These are phyloP conservation scores for Tragelaphus oryx DNA, from an alignment of 2,797 vertebrate species.

Conservation along the genomic window DNA sequence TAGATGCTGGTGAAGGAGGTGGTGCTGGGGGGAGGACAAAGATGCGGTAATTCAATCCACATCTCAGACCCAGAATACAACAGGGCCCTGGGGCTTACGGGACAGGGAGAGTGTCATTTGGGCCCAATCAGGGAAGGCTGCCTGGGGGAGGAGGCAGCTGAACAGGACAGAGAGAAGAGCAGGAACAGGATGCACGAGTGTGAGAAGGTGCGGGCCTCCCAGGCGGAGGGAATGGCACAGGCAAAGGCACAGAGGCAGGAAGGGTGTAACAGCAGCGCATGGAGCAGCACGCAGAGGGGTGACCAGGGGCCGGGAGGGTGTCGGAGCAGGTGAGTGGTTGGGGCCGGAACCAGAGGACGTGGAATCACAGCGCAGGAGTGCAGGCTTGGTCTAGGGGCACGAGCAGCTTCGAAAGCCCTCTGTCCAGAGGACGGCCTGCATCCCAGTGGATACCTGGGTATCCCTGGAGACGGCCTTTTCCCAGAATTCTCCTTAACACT, in stretches of 20 bases:
- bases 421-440: background rate
- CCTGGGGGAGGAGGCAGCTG: background rate
- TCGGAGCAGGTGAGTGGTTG: background rate
- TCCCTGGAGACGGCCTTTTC: background rate
- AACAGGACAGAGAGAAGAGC: background rate
- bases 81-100: background rate
- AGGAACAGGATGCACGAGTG: background rate
- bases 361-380: background rate
- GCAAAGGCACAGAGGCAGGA: background rate
- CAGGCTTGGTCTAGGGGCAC: background rate
- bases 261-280: background rate
- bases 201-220: too few species aligned
- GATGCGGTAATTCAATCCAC: background rate
- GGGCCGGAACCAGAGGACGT: background rate
- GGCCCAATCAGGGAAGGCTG: background rate
- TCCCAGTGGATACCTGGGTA: background rate
- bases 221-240: background rate
- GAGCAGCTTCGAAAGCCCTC: background rate
- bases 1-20: background rate
- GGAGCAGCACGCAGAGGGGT: fast-evolving
- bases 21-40: background rate
- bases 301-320: background rate
- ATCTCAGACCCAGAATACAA: background rate
- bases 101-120: background rate
- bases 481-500: fast-evolving